Base-by-base conservation (phyloP, 2,113 vertebrate genomes). In the Alethe diademata region DNA sequence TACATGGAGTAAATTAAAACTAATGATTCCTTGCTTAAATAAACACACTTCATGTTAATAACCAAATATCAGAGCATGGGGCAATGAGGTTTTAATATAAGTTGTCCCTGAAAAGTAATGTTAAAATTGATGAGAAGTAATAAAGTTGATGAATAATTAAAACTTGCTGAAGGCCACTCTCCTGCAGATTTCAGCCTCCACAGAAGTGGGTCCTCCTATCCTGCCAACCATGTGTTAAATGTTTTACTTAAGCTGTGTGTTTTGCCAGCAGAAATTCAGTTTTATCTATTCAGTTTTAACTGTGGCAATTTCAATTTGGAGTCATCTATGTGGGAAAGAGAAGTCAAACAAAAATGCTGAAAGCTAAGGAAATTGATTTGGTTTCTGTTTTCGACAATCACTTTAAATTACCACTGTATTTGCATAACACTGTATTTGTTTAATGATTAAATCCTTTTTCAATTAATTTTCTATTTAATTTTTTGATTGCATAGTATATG, bases 301-400 rank as follows among this genome's bases (percentile, higher is more conserved):
- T 0, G 25, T 14, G 62, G 26, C 12, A 76, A 38, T 74, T 93
- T 86, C 26, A 76, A 19, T 82, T 82, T 53, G 42, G 20, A 57
- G 26, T 76, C 12, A 28, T 40, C 12, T 73, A 4, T 18, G 11
- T 47, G 38, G 29, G 56, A 83, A 94, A 80, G 26, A 50, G 18
- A 90, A 94, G 26, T 83, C 35, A 92, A 92, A 82, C 28, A 47
- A 58, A 80, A 86, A 82, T 42, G 14, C 48, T 85, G 57, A 54
- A 82, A 80, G 47, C 28, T 74, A 83, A 86, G 64, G 31, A 78
- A 76, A 50, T 57, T 73, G 7, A 50, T 86, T 71, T 66, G 38
- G 11, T 24, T 92, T 93, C 93, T 1, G 35, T 62, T 94, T 90
- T 20, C 66, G 33, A 42, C 42, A 86, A 29, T 61, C 16, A 19